Percentiles rank a stretch among this genome's conserved stretches.
Conservation (phyloP, 2,113 vertebrate species). For the Dermatemys mawii region DNA sequence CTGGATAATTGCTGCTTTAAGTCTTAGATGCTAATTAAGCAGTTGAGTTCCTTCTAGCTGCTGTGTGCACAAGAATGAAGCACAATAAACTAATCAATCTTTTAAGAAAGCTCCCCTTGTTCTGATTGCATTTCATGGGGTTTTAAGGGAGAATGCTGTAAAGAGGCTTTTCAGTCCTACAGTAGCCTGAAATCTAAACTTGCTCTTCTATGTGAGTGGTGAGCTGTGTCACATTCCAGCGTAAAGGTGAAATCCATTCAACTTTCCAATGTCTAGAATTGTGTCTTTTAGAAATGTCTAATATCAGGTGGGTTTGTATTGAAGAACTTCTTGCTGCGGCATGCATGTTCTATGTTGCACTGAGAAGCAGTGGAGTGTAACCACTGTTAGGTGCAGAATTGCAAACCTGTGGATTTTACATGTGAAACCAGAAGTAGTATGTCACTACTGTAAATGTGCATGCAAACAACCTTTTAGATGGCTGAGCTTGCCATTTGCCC, state of each 20-base stretch:
- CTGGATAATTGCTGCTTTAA: background rate
- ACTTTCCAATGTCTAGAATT: background rate
- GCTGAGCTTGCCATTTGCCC: background rate
- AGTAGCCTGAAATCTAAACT: background rate
- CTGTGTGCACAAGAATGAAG: background rate
- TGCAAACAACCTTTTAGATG: background rate
- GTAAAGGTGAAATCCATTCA: background rate
- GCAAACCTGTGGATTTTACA: background rate
- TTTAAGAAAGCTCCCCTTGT: background rate
- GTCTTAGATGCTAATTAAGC: background rate
- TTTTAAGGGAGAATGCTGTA: background rate
- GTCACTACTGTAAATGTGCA: no score
- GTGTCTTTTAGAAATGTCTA: background rate
- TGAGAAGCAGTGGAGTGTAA: background rate
- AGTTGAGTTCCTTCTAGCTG: background rate
- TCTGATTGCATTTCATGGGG: background rate
- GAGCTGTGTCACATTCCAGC: background rate
- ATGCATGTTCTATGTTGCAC: rapidly evolving
- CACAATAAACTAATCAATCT: background rate
- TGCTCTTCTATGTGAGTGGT: rapidly evolving
- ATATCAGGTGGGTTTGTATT: background rate
- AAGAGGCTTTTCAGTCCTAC: background rate
- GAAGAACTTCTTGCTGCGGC: background rate
- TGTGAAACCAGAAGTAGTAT: background rate
- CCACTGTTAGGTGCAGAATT: background rate